These are phyloP conservation scores for Nyctereutes procyonoides DNA, from an alignment of 2,113 vertebrate species.

Conservation along the genomic window DNA sequence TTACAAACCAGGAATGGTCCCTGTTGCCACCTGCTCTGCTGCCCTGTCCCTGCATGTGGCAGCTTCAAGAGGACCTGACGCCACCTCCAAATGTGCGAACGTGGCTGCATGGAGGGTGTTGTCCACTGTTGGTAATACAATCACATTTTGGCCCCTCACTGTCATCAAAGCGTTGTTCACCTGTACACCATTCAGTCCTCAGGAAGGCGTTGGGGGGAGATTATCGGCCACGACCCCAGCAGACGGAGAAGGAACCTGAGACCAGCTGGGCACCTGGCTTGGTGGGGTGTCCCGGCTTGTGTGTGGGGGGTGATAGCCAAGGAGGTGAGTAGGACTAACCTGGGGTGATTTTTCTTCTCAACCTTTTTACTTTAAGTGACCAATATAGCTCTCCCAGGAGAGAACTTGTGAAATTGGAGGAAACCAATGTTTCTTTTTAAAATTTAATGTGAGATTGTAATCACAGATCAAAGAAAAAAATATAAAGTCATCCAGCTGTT, in stretches of 20 bases:
- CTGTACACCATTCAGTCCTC: background rate
- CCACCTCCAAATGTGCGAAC: background rate
- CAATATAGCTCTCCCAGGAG: background rate
- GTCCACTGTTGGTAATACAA: background rate
- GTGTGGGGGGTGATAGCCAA: too few relatives aligned
- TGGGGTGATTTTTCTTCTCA: background rate
- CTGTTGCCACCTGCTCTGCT: background rate
- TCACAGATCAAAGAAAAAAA: background rate
- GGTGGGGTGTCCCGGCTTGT: accelerated
- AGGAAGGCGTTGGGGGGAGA: accelerated
- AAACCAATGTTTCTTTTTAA: background rate
- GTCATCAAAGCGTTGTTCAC: background rate
- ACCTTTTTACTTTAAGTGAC: background rate
- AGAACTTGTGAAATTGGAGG: background rate
- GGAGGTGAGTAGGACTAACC: background rate
- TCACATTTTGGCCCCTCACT: background rate
- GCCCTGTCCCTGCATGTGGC: accelerated
- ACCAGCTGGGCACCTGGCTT: background rate
- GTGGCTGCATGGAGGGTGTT: accelerated
- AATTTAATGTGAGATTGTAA: background rate
- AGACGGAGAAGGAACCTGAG: background rate
- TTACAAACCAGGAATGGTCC: background rate
- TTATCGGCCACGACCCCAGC: too few relatives aligned
- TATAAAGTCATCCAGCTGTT: background rate
- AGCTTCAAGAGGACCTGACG: accelerated